phyloP scores from a whole-genome alignment of 2,888 invertebrate genomes.

The Erebia epiphron region DNA sequence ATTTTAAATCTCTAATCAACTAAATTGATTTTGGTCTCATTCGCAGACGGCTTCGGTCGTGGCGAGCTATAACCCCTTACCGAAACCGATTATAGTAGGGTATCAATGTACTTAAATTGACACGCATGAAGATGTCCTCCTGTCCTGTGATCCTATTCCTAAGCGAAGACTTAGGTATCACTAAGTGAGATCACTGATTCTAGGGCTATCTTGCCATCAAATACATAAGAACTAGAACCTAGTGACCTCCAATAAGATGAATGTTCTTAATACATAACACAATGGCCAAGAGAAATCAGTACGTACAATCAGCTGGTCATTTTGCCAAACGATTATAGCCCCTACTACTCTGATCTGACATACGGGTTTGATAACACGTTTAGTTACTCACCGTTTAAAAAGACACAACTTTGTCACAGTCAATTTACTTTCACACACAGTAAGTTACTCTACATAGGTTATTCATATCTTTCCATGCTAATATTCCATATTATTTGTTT shows the following conservation, averaged over 20 bases:
- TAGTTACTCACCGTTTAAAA: slow-evolving; percentile 3
- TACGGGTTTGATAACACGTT: not conserved
- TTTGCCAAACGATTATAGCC: slow-evolving; percentile 2
- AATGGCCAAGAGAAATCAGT: not conserved
- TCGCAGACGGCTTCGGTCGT: no score
- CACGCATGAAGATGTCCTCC: no score
- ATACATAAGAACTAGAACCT: not conserved
- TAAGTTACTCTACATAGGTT: not conserved
- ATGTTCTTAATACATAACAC: not conserved
- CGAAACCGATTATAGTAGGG: no score
- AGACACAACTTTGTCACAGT: not conserved
- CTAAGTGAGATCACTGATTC: no score
- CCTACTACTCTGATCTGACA: not conserved
- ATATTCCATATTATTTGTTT: not conserved
- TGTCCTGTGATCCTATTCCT: no score
- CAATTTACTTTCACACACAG: not conserved
- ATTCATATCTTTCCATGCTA: not conserved
- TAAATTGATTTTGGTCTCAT: no score
- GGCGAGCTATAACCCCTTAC: no score
- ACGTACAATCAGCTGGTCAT: slow-evolving; percentile 8
- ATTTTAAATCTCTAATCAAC: no score
- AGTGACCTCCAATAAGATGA: not conserved
- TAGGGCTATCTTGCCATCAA: no score
- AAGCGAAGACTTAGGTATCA: no score
- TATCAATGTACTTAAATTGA: no score